Conservation (phyloP, 2,113 vertebrate species). For the Sorex fumeus region DNA sequence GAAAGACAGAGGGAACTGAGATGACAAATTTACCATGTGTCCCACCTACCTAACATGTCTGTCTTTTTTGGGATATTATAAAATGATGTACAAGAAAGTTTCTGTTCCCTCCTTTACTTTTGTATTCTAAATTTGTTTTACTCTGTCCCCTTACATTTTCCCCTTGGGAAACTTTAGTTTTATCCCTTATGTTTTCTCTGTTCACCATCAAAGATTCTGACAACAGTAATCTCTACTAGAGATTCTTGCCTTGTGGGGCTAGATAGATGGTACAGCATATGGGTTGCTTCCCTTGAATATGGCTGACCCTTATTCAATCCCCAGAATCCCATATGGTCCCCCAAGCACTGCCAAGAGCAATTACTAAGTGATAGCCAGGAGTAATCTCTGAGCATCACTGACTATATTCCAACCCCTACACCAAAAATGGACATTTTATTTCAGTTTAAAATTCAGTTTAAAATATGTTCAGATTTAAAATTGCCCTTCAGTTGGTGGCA, state of each 20-base stretch:
- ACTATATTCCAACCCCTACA: background rate
- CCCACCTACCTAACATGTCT: background rate
- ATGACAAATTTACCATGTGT: background rate
- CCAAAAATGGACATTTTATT: no score
- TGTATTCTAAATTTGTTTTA: background rate
- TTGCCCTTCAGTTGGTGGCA: background rate
- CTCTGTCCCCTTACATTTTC: background rate
- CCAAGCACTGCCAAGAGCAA: no score
- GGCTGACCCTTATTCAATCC: no score
- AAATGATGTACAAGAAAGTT: background rate
- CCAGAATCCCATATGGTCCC: no score
- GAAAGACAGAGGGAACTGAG: background rate
- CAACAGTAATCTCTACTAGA: background rate
- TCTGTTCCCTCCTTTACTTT: background rate
- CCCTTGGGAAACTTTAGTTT: background rate
- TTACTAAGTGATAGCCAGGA: no score
- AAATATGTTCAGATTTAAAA: background rate
- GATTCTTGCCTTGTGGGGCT: background rate
- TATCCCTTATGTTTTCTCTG: background rate
- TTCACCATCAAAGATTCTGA: background rate
- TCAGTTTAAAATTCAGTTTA: conserved; percentile 10
- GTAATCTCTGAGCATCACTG: no score
- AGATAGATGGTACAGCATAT: no score
- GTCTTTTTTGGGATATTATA: background rate
- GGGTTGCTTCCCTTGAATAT: no score